Conservation (phyloP, 1,140 invertebrate genomes). For the Nebria ingens region DNA sequence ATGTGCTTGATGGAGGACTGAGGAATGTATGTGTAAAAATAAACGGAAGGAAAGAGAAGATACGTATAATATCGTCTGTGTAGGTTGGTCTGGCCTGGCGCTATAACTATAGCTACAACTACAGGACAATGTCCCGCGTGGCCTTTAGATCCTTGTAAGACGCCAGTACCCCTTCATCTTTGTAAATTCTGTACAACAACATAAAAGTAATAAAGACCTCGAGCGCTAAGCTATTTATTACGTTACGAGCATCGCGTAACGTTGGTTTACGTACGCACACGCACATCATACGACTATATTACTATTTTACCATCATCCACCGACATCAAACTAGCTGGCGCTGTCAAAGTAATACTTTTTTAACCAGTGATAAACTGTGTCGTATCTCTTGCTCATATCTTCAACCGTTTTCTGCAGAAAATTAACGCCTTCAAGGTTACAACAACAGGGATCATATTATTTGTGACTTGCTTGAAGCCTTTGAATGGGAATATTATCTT, state of each 20-base stretch:
- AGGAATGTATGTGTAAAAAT: neutral
- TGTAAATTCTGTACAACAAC: slow-evolving; percentile 7
- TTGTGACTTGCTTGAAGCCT: too few species aligned
- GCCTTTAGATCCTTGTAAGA: neutral
- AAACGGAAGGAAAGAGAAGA: neutral
- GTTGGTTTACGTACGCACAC: slow-evolving; percentile 4
- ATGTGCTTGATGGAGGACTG: too few species aligned
- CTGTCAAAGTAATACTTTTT: neutral
- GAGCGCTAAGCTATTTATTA: slow-evolving; percentile 5
- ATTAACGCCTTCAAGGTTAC: too few species aligned
- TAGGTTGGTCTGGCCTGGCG: too few species aligned
- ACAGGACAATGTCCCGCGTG: neutral
- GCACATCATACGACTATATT: slow-evolving; percentile 6
- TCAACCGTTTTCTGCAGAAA: too few species aligned
- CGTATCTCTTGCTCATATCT: too few species aligned
- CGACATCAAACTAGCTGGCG: neutral
- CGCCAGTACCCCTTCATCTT: neutral
- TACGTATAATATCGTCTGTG: neutral
- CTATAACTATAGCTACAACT: too few species aligned
- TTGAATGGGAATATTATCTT: too few species aligned
- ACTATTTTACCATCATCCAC: neutral
- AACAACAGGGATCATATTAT: too few species aligned
- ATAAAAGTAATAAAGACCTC: slow-evolving; percentile 7
- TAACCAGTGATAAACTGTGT: too few species aligned
- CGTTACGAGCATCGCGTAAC: slow-evolving; percentile 1